Evolutionary conservation across 2,888 invertebrate genomes (phyloP).

Genomic region (Pollenia griseotomentosa): DNA sequence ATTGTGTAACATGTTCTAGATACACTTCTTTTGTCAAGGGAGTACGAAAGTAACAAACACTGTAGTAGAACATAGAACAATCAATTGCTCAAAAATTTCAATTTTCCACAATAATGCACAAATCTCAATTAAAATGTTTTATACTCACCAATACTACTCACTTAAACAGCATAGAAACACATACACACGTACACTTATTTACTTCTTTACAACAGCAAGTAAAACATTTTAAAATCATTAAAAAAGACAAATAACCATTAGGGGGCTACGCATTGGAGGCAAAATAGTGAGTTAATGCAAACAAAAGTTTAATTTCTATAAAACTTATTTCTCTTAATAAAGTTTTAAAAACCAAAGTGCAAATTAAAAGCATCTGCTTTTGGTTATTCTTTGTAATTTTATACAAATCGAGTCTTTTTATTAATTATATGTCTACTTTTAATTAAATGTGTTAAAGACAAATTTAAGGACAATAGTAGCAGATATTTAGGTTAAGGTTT

Average conservation of each 20-base stretch:
- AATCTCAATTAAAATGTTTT: constrained; percentile 57
- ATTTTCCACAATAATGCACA: constrained; percentile 67
- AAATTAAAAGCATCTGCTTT: no score
- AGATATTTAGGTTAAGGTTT: background rate
- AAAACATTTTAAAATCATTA: background rate
- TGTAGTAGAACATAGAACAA: background rate
- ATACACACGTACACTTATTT: background rate
- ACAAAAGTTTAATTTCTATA: no score
- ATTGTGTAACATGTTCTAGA: background rate
- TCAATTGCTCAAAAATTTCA: constrained; percentile 58
- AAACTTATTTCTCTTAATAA: no score
- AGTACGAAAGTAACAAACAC: background rate
- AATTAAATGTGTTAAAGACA: no score
- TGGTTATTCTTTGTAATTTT: no score
- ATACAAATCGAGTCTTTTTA: no score
- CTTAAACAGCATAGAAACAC: background rate
- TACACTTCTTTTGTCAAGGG: background rate
- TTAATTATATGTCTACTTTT: no score
- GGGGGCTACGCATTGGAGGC: no score
- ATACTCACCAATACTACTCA: background rate
- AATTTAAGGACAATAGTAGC: no score
- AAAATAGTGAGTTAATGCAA: no score
- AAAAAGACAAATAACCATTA: no score
- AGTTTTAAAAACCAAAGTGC: no score
- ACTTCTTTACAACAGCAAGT: background rate